Conservation (phyloP, 2,113 vertebrate species). For the Phrynocephalus versicolor region DNA sequence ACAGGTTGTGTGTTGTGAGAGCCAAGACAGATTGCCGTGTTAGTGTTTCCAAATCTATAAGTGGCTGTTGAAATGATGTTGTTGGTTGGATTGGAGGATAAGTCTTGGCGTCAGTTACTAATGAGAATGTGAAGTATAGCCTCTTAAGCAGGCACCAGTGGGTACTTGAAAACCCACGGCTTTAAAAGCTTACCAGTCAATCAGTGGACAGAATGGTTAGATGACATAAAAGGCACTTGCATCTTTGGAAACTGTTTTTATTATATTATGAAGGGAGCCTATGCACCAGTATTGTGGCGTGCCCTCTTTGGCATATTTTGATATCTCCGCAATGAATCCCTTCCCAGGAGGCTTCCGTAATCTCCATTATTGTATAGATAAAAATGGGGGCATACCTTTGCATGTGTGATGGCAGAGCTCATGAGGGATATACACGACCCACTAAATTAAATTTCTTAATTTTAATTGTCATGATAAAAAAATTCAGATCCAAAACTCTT, state of each 20-base stretch:
- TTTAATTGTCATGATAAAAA: background rate
- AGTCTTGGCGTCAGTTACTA: constrained; percentile 59
- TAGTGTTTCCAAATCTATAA: constrained; percentile 44
- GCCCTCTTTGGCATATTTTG: background rate
- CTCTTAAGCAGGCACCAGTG: constrained; percentile 29
- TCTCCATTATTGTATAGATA: background rate
- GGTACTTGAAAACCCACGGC: constrained; percentile 47
- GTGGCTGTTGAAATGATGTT: constrained; percentile 69
- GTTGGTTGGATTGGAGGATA: constrained; percentile 63
- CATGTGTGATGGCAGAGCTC: background rate
- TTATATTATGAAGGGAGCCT: background rate
- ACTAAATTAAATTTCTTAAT: background rate
- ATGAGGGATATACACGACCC: too few relatives aligned
- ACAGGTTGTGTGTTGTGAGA: constrained; percentile 50
- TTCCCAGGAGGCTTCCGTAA: background rate
- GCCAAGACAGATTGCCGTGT: constrained; percentile 33
- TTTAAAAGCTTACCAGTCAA: constrained; percentile 36
- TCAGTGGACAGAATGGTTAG: constrained; percentile 18
- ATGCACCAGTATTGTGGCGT: background rate
- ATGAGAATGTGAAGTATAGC: constrained; percentile 63
- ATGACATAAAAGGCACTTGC: constrained; percentile 14
- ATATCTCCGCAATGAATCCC: background rate
- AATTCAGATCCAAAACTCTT: background rate
- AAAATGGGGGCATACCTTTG: background rate
- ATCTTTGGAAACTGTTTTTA: background rate